These are phyloP conservation scores for Diabrotica undecimpunctata DNA, from an alignment of 1,140 invertebrate species.

Conservation along the genomic window DNA sequence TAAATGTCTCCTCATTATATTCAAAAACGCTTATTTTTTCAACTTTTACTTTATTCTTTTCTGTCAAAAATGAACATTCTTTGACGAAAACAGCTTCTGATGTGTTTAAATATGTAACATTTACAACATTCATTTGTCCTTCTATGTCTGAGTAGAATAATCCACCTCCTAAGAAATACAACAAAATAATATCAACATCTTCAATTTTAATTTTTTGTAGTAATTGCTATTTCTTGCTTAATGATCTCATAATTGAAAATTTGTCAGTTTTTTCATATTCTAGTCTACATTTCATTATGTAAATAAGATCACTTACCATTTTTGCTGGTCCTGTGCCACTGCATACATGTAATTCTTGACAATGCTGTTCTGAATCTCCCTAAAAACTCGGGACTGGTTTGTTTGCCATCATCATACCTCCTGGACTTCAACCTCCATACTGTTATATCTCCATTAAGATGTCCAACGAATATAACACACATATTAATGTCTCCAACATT, in stretches of 20 bases:
- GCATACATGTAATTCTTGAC: conserved; percentile 24
- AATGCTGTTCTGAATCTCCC: conserved; percentile 24
- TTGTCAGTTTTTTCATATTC: too few species aligned
- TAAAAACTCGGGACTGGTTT: conserved; percentile 20
- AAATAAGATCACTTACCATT: conserved; percentile 24
- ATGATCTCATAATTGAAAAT: too few species aligned
- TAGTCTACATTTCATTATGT: too few species aligned
- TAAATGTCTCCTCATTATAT: conserved; percentile 20
- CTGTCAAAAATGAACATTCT: conserved; percentile 26
- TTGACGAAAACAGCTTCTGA: conserved; percentile 19
- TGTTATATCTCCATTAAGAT: conserved; percentile 33
- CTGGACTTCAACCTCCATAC: conserved; percentile 29
- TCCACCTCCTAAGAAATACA: conserved; percentile 20
- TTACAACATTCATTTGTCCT: conserved; percentile 31
- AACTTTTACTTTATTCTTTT: conserved; percentile 26
- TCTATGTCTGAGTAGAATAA: conserved; percentile 25
- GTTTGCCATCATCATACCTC: conserved; percentile 9
- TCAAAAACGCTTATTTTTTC: conserved; percentile 27
- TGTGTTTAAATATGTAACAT: conserved; percentile 22
- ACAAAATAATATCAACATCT: conserved; percentile 8
- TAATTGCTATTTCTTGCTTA: too few species aligned
- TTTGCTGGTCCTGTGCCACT: conserved; percentile 27
- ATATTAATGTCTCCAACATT: conserved; percentile 4
- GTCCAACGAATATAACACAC: conserved; percentile 33
- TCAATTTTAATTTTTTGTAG: too few species aligned